A percentile compares a stretch with the other conserved stretches of the same genome.
These are phyloP conservation scores for Boulengerochromis microlepis DNA, from an alignment of 2,113 vertebrate genomes.

Conservation along the genomic window DNA sequence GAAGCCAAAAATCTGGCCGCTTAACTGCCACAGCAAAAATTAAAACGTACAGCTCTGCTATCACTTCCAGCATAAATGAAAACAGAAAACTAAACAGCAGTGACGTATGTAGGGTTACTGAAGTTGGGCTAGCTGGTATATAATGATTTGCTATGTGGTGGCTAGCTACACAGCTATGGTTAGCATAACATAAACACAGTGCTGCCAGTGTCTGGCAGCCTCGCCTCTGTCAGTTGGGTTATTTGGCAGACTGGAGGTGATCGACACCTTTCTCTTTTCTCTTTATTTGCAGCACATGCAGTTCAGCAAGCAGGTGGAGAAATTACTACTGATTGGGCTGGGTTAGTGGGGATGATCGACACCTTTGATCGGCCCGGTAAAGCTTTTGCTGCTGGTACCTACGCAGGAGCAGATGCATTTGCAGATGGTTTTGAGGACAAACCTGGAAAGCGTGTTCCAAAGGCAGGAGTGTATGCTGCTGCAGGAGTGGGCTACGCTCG, in stretches of 20 bases:
- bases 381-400: fast-evolving
- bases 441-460: neutral
- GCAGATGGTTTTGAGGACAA: fast-evolving
- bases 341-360: neutral
- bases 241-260: neutral
- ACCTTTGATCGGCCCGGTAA: neutral
- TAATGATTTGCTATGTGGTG: too few relatives aligned
- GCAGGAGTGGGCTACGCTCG: neutral
- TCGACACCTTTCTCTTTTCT: neutral
- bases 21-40: too few relatives aligned
- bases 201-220: too few relatives aligned
- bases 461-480: neutral
- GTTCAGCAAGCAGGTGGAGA: fast-evolving
- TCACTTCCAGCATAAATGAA: fast-evolving
- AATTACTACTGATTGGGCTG: fast-evolving
- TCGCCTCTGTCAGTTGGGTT: too few relatives aligned
- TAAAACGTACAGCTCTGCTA: too few relatives aligned
- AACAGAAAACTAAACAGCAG: too few relatives aligned
- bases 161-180: too few relatives aligned
- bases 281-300: neutral
- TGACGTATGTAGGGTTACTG: fast-evolving
- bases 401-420: fast-evolving
- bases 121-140: fast-evolving
- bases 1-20: too few relatives aligned
- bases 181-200: too few relatives aligned